A percentile compares a stretch with the other conserved stretches of the same genome.
These are phyloP conservation scores for Burhinus bistriatus DNA, from an alignment of 2,113 vertebrate genomes.

Conservation along the genomic window DNA sequence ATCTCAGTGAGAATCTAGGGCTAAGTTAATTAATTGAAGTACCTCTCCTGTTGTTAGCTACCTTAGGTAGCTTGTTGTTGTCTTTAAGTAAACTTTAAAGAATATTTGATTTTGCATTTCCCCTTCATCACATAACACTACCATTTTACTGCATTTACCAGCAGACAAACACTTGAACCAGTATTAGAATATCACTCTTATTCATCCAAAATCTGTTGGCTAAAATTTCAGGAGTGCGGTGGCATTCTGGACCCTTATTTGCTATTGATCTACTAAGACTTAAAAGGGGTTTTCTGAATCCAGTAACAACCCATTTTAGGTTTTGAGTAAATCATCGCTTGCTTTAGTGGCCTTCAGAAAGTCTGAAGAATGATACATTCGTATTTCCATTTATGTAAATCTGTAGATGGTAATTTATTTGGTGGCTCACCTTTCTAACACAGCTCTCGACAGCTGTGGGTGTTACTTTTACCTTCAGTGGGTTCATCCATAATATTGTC, in stretches of 20 bases:
- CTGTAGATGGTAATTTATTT: conserved; percentile 15
- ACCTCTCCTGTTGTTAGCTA: neutral
- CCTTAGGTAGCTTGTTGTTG: neutral
- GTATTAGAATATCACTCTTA: neutral
- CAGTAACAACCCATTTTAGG: neutral
- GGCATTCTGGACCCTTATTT: neutral
- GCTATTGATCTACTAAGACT: neutral
- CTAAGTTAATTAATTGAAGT: neutral
- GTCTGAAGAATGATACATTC: conserved; percentile 25
- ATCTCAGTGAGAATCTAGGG: neutral
- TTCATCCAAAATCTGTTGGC: neutral
- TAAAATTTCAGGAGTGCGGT: neutral
- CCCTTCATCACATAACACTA: neutral
- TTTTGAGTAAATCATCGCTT: neutral
- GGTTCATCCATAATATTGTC: neutral
- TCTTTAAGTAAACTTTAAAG: neutral
- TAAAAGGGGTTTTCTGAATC: neutral
- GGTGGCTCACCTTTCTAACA: neutral
- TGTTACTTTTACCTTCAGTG: conserved; percentile 31
- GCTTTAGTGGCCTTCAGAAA: neutral
- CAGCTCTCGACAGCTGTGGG: neutral
- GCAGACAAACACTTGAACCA: neutral
- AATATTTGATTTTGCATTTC: neutral
- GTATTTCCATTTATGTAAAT: conserved; percentile 47
- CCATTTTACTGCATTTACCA: neutral